phyloP scores from a whole-genome alignment of 2,888 invertebrate genomes.

The Podotricha telesiphe region DNA sequence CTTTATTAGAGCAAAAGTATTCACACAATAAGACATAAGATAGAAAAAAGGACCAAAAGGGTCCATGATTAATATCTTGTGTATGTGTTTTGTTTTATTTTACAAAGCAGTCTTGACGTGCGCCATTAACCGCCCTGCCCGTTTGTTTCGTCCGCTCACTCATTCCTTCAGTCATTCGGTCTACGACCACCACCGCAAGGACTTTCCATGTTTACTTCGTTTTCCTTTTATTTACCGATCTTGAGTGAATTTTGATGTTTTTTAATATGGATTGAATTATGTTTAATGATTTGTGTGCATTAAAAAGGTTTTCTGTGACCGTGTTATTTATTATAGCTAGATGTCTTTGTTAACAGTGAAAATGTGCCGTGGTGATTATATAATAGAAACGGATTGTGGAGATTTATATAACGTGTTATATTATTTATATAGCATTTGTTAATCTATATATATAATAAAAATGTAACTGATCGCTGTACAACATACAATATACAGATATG shows the following conservation, averaged over 20 bases:
- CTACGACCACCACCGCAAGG: constrained; percentile 77
- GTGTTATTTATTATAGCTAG: not conserved
- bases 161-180: constrained; percentile 52
- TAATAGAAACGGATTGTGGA: too few species aligned
- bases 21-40: constrained; percentile 32
- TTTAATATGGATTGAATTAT: constrained; percentile 9
- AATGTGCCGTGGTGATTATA: too few species aligned
- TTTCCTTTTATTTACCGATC: constrained; percentile 38
- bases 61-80: constrained; percentile 57
- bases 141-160: constrained; percentile 64
- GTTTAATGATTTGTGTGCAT: not conserved
- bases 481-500: too few species aligned
- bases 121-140: constrained; percentile 68
- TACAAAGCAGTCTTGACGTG: constrained; percentile 69
- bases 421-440: too few species aligned
- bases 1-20: constrained; percentile 19
- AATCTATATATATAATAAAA: too few species aligned
- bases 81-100: constrained; percentile 72
- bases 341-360: too few species aligned
- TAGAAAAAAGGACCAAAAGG: constrained; percentile 48
- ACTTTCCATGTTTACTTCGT: constrained; percentile 62
- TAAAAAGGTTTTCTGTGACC: not conserved
- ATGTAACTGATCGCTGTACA: too few species aligned
- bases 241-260: constrained; percentile 31
- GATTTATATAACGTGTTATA: too few species aligned